Evolutionary conservation across 1,140 invertebrate genomes (phyloP).

Genomic region (Scaptomyza graminum): DNA sequence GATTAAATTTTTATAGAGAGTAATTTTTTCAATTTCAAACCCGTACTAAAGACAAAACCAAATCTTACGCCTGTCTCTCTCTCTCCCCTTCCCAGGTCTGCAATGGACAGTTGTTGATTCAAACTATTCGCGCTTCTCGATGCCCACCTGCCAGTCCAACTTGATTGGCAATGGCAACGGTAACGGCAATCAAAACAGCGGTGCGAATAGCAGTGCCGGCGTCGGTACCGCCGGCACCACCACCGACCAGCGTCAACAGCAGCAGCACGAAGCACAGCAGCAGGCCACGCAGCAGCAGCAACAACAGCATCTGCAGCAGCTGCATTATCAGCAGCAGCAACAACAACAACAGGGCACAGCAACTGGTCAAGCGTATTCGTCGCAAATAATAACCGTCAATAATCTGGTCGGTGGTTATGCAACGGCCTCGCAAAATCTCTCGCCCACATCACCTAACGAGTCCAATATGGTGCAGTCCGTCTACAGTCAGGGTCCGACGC

Average conservation of each 20-base stretch:
- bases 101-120: slow-evolving; percentile 89
- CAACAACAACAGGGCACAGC: slow-evolving; percentile 66
- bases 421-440: slow-evolving; percentile 78
- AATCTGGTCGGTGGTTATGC: slow-evolving; percentile 81
- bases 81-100: slow-evolving; percentile 86
- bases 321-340: slow-evolving; percentile 66
- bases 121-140: slow-evolving; percentile 87
- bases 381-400: slow-evolving; percentile 83
- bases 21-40: slow-evolving; percentile 55
- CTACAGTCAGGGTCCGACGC: slow-evolving; percentile 82
- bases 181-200: slow-evolving; percentile 79
- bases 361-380: slow-evolving; percentile 73
- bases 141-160: slow-evolving; percentile 86
- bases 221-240: slow-evolving; percentile 50
- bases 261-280: slow-evolving; percentile 69
- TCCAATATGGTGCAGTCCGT: slow-evolving; percentile 83
- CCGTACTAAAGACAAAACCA: slow-evolving; percentile 66
- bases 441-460: slow-evolving; percentile 82
- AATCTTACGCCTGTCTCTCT: slow-evolving; percentile 81
- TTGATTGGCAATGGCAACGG: slow-evolving; percentile 84
- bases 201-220: slow-evolving; percentile 60
- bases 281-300: slow-evolving; percentile 80
- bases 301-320: slow-evolving; percentile 65
- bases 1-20: slow-evolving; percentile 47
- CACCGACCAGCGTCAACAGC: slow-evolving; percentile 47